phyloP scores from a whole-genome alignment of 2,797 vertebrate genomes.

The Octomys mimax region DNA sequence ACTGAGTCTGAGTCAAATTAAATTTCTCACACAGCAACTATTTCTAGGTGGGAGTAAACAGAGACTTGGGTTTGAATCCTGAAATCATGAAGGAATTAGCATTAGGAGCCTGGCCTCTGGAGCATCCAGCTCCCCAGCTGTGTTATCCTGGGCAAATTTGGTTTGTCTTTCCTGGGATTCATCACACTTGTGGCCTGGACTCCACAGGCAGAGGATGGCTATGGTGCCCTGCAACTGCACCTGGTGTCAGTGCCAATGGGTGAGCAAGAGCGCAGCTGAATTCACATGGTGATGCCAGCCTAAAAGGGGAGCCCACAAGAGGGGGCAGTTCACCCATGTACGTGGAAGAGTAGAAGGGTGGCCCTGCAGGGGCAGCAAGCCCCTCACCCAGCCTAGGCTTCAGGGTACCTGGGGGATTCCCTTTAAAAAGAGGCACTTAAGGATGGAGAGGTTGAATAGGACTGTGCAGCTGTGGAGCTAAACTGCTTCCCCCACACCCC shows the following conservation, averaged over 20 bases:
- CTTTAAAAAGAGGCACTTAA: neutral
- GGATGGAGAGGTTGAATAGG: rapidly evolving
- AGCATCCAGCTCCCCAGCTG: neutral
- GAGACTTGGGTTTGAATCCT: neutral
- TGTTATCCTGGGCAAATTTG: neutral
- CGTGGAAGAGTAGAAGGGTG: neutral
- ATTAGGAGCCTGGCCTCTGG: neutral
- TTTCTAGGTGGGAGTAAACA: neutral
- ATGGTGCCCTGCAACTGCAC: neutral
- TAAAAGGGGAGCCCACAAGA: too few relatives aligned
- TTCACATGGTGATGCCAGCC: neutral
- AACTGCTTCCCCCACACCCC: neutral
- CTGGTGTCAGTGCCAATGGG: too few relatives aligned
- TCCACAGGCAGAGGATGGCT: neutral
- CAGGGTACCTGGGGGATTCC: rapidly evolving
- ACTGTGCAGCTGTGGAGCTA: neutral
- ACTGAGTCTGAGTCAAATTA: neutral
- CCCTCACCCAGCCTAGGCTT: neutral
- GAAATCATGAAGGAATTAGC: neutral
- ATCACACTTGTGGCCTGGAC: neutral
- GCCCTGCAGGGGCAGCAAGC: neutral
- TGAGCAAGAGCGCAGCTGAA: neutral
- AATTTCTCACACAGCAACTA: neutral
- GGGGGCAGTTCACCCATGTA: rapidly evolving
- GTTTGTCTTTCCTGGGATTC: neutral